Base-by-base conservation (phyloP, 2,888 invertebrate species). In the Heteromurus nitidus region DNA sequence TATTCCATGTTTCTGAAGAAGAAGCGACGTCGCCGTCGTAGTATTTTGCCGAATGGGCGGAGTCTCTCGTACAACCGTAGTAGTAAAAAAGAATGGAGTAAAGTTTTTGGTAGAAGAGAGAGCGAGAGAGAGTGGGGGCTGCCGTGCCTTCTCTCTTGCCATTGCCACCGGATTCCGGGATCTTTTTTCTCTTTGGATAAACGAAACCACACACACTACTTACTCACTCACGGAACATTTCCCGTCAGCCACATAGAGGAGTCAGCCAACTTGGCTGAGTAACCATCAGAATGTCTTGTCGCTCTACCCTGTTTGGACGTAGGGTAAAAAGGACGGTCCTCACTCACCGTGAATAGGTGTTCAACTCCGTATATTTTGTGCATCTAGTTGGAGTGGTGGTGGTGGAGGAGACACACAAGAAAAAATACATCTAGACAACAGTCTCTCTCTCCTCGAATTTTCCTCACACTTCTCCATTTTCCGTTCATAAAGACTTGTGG, bases 61-160 rank as follows among this genome's bases (percentile, higher is more conserved):
- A 85, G 86, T 79, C 76, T 82, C 65, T 64, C 82, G 84, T 86
- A 86, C 86, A 86, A 86, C 86, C 84, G 85, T 86, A 83, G 86
- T 86, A 84, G 86, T 86, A 86, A 84, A 84, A 86, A 84, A 83
- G 84, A 82, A 80, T 82, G 82, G 82, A 79, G 82, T 80, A 80
- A 72, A 72, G 69, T 70, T 80, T 69, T 72, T 80, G 16, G 26
- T 60, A 50, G n/a, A n/a, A n/a, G 47, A 47, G 47, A 47, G 47
- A 47, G 47, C 47, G 44, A 44, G 64, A 64, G 44, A 28, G 30
- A 67, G 67, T 30, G 80, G 75, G 76, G 82, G 75, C 60, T 84
- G 80, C 74, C 74, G 70, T 74, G 30, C 60, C 31, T 18, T 36
- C 69, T 73, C 79, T 74, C 65, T 69, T 50, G 31, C 18, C 68